A percentile compares a stretch with the other conserved stretches of the same genome.
Evolutionary conservation across 2,113 vertebrate genomes (phyloP).

Genomic region (Semicossyphus pulcher): DNA sequence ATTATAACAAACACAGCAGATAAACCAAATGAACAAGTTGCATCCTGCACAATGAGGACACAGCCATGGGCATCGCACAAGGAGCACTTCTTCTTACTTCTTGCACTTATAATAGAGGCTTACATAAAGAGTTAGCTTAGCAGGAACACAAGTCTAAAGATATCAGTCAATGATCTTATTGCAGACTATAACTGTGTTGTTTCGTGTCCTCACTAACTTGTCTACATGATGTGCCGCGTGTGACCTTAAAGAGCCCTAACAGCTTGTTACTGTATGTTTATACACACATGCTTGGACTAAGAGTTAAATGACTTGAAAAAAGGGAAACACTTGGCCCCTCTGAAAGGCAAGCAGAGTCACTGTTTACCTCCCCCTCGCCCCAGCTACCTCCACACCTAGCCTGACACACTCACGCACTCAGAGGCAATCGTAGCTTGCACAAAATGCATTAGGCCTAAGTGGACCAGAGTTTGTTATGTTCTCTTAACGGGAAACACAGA

Average conservation of each 20-base stretch:
- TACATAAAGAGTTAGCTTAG: not conserved
- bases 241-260: not conserved
- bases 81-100: not conserved
- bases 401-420: constrained; percentile 28
- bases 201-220: not conserved
- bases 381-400: constrained; percentile 48
- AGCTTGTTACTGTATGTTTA: not conserved
- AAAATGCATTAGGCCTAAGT: constrained; percentile 69
- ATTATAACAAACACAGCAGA: constrained; percentile 28
- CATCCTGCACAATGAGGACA: constrained; percentile 1
- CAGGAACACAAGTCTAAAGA: not conserved
- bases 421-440: constrained; percentile 30
- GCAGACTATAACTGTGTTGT: not conserved
- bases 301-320: constrained; percentile 6
- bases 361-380: constrained; percentile 31
- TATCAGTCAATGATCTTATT: not conserved
- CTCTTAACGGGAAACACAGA: constrained; percentile 50
- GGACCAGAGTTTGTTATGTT: constrained; percentile 65
- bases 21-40: constrained; percentile 27
- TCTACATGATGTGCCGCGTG: not conserved
- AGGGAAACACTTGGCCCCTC: constrained; percentile 1
- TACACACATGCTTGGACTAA: not conserved
- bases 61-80: constrained; percentile 8
- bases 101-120: not conserved
- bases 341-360: constrained; percentile 11